Evolutionary conservation across 2,797 vertebrate species (phyloP), one percentile per base, ranked within the genome.

Genomic region (Hyperoplus immaculatus): DNA sequence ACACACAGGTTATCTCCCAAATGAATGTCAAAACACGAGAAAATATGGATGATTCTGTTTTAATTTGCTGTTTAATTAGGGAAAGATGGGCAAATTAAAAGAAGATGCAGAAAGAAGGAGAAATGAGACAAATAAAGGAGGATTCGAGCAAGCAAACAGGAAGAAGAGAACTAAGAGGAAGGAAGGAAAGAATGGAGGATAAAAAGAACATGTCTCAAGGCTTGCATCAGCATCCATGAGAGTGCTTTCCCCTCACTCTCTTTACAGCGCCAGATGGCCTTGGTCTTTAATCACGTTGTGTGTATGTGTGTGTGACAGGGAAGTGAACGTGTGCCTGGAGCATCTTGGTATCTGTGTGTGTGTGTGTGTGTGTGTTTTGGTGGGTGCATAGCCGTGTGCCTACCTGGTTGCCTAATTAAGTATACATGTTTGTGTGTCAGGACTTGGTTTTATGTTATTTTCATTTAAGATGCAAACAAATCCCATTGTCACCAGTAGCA

Each of bases 191-290:
- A 72, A 63, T 81, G 62, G 71, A 87, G 69, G 66, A 84, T 68
- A 79, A 80, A 80, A 83, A 86, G 72, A 77, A 76, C 83, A 81
- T 91, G 83, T 93, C 88, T 90, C 80, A 74, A 88, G 82, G 89
- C 88, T 92, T 91, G 86, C 89, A 92, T 90, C 90, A 91, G 89
- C 90, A 89, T 90, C 87, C 77, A 86, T 82, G 76, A 91, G 78
- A 83, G 74, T 79, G 72, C 86, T 88, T 90, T 87, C 87, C 80
- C 83, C 69, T 81, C 61, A 8, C 84, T 82, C 81, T 78, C 81
- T 84, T 87, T 84, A 80, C 82, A 72, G 78, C 66, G 15, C 80
- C 93, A 93, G 90, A 93, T 94, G 93, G 93, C 80, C 87, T 86
- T 79, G 72, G 84, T 93, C 87, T 92, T 91, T 93, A 93, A 93